Conservation (phyloP, 2,888 invertebrate species). For the Latrodectus hesperus region DNA sequence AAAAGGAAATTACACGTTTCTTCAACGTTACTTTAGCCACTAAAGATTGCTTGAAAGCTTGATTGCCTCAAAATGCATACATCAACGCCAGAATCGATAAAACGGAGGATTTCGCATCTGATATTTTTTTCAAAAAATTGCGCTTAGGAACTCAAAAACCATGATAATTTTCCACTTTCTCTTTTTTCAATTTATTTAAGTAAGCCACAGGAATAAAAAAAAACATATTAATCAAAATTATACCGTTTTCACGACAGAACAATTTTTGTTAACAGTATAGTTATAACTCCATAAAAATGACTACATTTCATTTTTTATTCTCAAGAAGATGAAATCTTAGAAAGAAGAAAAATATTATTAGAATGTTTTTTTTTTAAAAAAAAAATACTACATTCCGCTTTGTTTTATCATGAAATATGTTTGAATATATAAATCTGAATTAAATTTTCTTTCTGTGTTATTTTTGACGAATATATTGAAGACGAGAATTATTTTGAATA, state of each 20-base stretch:
- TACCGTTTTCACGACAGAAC: not conserved
- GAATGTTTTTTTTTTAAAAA: no score
- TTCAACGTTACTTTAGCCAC: constrained; percentile 48
- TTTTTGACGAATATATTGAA: no score
- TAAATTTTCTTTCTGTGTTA: no score
- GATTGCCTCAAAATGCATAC: constrained; percentile 55
- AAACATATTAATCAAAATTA: constrained; percentile 11
- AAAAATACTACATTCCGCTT: no score
- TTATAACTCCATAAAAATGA: not conserved
- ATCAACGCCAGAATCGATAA: constrained; percentile 52
- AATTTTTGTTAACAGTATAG: not conserved
- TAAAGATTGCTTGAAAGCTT: constrained; percentile 63
- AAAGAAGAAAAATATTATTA: not conserved
- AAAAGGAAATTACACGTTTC: constrained; percentile 55
- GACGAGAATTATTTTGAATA: no score
- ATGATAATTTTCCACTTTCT: constrained; percentile 34
- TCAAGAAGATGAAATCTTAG: not conserved
- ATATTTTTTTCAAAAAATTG: constrained; percentile 14
- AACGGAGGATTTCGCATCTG: constrained; percentile 21
- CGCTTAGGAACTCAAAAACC: constrained; percentile 38
- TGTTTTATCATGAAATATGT: no score
- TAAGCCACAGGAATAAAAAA: not conserved
- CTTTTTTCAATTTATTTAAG: not conserved
- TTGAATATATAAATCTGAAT: no score
- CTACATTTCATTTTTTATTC: not conserved